Evolutionary conservation across 2,888 invertebrate species (phyloP), one percentile per base, ranked within the genome.

Genomic region (Incurvaria masculella): DNA sequence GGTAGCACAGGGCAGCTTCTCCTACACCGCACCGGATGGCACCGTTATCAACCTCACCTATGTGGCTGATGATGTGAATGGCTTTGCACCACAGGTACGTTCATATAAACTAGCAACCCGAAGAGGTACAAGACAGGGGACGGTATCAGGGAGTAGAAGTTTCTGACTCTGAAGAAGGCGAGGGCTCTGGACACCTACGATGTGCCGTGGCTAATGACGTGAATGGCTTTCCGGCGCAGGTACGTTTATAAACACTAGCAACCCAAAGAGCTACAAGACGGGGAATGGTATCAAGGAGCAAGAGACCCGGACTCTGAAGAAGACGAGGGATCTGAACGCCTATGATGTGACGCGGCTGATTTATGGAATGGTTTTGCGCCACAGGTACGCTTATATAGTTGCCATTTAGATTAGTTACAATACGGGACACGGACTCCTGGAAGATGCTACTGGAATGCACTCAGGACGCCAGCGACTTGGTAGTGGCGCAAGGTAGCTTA

Each of bases 211-310:
- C 89, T 48, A 88, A 89, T 62, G 89, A 88, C 57, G 87, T 85
- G 55, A 83, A 82, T 44, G 87, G 87, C 16, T 84, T 84, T 61
- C 71, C 63, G 53, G 75, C 79, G 48, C 71, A 78, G 69, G 76
- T 73, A 55, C 56, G 48, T 45, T 23, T 18, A 23, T 38, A 10
- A 11, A 39, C n/a, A 48, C 11, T 21, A 10, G 4, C 19, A 14
- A 20, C 16, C 27, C 11, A n/a, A 45, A 11, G 23, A 91, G 91
- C 63, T 91, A 84, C 61, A 90, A 91, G 73, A 86, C 90, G 18
- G 89, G 87, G 50, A 91, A 91, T 61, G 89, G 89, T 49, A 91
- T 91, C 49, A 87, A 89, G 63, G 89, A 87, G 1, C 86, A 91
- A 62, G 91, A 91, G 69, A 82, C 84, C 16, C 91, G 91, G 16